Base-by-base conservation (phyloP, 2,888 invertebrate species). In the Drosophila sordidapex region DNA sequence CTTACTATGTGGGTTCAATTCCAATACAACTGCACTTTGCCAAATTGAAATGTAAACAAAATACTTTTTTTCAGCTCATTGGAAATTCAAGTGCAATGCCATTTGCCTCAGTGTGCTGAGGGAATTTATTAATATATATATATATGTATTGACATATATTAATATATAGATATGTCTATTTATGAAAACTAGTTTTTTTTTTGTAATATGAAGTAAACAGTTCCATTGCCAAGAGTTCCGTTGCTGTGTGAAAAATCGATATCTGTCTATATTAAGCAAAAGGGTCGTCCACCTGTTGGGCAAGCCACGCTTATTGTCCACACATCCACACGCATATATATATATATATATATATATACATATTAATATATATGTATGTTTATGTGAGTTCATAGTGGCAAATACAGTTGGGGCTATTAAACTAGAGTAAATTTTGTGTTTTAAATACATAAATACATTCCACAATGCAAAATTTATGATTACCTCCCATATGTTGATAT, bases 231-330 rank as follows among this genome's bases (percentile, higher is more conserved):
- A 43, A 51, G 48, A 49, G 18, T 40, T 52, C 18, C 21, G 33
- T 53, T 62, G 29, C 27, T 11, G 49, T 65, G 36, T 58, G 81
- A 36, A 79, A 79, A 79, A 79, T 79, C 79, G 64, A 79, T 79
- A 79, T 49, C 38, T 53, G 60, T 61, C 68, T 43, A 79, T 76
- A 81, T 66, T 68, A 76, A 73, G 65, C 56, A 53, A 58, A 60
- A 69, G 64, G 64, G 73, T 76, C 65, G 82, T 83, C 83, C 83
- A 83, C 83, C 83, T 83, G 83, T 83, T 83, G 83, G 86, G 83
- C 71, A 69, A 59, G 67, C 62, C 65, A 63, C 61, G 67, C 59
- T 80, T 74, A 57, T 68, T 51, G 54, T 56, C 43, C 67, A 53
- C 10, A 57, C 27, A 48, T 15, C 29, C 21, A 35, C 2, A 8